These are phyloP conservation scores for Bungarus multicinctus DNA, from an alignment of 2,113 vertebrate genomes.

Conservation along the genomic window DNA sequence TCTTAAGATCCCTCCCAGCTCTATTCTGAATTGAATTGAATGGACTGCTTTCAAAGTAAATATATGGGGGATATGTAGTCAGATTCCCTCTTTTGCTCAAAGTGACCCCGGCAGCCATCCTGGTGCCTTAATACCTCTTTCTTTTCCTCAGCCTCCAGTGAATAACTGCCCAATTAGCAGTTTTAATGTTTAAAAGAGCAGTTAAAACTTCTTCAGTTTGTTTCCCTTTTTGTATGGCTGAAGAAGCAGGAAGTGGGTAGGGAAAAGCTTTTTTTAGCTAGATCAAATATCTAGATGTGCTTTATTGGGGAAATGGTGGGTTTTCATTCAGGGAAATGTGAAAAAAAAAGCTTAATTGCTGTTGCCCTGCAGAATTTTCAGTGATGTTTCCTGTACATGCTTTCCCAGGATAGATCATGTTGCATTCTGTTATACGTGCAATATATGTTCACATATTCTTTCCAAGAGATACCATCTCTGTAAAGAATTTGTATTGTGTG, in stretches of 20 bases:
- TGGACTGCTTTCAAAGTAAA: neutral
- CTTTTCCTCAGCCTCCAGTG: neutral
- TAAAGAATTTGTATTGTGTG: neutral
- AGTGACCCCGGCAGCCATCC: neutral
- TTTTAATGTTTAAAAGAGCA: neutral
- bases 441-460: neutral
- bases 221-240: neutral
- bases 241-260: neutral
- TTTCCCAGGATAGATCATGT: neutral
- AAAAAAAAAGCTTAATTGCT: neutral
- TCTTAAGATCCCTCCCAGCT: too few species aligned
- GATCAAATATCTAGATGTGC: neutral
- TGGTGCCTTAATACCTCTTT: too few species aligned
- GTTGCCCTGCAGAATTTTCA: neutral
- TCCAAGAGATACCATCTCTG: neutral
- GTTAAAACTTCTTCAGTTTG: neutral
- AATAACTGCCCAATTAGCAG: neutral
- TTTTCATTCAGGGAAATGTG: neutral
- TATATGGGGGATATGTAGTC: neutral
- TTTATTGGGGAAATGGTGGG: neutral
- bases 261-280: too few species aligned
- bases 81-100: neutral
- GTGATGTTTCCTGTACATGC: neutral
- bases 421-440: neutral
- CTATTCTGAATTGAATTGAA: too few species aligned